Conservation (phyloP, 2,797 vertebrate genomes). For the Mus caroli region DNA sequence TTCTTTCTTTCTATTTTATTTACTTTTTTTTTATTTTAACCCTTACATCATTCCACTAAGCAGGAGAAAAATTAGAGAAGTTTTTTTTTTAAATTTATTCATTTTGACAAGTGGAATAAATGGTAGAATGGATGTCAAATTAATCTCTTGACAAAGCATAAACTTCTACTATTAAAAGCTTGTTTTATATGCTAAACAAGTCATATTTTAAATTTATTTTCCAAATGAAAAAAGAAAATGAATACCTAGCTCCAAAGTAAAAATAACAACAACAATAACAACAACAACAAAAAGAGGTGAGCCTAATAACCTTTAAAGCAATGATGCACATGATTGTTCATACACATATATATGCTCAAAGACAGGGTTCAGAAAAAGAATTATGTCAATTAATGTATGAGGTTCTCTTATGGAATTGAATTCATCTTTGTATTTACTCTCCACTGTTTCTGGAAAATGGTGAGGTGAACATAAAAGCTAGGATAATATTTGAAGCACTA, state of each 20-base stretch:
- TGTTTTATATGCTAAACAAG: not conserved
- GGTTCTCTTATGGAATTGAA: not conserved
- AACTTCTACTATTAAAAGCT: not conserved
- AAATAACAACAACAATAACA: not conserved
- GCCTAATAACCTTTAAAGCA: not conserved
- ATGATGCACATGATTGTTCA: not conserved
- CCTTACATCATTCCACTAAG: not conserved
- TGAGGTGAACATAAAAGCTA: constrained; percentile 27
- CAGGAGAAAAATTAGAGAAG: not conserved
- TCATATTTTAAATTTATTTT: not conserved
- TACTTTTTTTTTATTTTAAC: no score
- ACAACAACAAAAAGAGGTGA: not conserved
- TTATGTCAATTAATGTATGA: constrained; percentile 1
- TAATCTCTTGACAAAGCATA: not conserved
- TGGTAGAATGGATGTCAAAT: not conserved
- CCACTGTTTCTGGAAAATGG: not conserved
- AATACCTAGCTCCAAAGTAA: not conserved
- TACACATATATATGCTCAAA: not conserved
- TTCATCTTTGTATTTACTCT: not conserved
- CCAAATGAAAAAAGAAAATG: not conserved
- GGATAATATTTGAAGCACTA: constrained; percentile 26
- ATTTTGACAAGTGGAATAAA: not conserved
- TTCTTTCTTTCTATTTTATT: no score
- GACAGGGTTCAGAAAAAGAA: not conserved
- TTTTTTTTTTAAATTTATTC: not conserved